Percentiles rank a stretch among this genome's conserved stretches.
phyloP scores from a whole-genome alignment of 2,113 vertebrate genomes.

The Neotoma lepida region DNA sequence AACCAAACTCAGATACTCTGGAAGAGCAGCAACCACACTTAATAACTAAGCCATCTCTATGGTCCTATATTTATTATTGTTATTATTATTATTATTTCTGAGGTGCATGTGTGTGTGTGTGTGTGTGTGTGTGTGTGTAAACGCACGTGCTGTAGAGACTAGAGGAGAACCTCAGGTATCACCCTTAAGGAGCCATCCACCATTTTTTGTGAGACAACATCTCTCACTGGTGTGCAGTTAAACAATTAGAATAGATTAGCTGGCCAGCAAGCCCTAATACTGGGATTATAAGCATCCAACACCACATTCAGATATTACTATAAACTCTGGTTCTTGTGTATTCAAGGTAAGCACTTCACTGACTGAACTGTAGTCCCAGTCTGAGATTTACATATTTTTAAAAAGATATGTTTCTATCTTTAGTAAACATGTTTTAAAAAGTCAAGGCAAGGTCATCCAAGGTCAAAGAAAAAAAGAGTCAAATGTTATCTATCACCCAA shows the following conservation, averaged over 20 bases:
- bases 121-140: neutral
- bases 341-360: neutral
- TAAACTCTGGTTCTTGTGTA: neutral
- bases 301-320: neutral
- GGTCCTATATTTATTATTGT: neutral
- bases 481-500: neutral
- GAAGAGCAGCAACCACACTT: neutral
- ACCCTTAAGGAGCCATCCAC: neutral
- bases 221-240: neutral
- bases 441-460: neutral
- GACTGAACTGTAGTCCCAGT: neutral
- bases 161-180: neutral
- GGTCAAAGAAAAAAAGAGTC: neutral
- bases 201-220: neutral
- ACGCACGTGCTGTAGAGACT: neutral
- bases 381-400: neutral
- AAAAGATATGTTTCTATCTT: conserved; percentile 7
- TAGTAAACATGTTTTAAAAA: conserved; percentile 16
- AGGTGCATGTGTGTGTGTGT: neutral
- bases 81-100: neutral
- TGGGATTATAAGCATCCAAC: neutral
- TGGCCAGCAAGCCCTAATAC: neutral
- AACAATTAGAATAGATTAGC: neutral
- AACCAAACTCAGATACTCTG: neutral
- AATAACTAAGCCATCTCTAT: neutral